Conservation (phyloP, 2,888 invertebrate genomes). For the Erebia palarica region DNA sequence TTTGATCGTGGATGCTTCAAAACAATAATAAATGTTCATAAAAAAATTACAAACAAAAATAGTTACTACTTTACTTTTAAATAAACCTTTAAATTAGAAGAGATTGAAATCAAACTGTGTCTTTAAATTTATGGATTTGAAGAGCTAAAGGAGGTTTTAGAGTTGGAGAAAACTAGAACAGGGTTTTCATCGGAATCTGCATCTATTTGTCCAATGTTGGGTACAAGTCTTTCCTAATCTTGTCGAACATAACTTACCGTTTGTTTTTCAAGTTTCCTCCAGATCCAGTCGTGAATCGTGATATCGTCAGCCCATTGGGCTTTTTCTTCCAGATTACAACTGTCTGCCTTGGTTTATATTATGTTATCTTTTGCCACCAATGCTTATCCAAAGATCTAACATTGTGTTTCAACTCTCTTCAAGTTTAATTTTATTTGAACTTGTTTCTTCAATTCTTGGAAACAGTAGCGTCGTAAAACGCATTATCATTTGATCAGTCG, state of each 20-base stretch:
- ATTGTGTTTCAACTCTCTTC: background rate
- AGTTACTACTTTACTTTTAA: too few species aligned
- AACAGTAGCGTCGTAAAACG: background rate
- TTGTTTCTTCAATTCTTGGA: background rate
- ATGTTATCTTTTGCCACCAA: background rate
- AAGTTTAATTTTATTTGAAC: background rate
- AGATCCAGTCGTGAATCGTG: background rate
- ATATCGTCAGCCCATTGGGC: background rate
- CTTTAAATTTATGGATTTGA: background rate
- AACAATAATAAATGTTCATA: too few species aligned
- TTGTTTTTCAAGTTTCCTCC: background rate
- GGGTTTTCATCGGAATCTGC: background rate
- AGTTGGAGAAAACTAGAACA: background rate
- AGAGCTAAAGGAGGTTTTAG: too few species aligned
- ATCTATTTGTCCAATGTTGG: background rate
- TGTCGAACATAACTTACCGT: background rate
- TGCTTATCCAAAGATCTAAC: background rate
- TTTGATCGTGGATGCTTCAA: background rate
- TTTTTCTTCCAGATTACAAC: conserved; percentile 3
- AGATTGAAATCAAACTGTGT: background rate
- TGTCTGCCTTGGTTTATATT: background rate
- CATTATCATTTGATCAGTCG: conserved; percentile 8
- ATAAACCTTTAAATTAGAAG: background rate
- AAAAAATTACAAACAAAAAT: background rate
- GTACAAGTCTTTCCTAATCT: background rate